Base-by-base conservation (phyloP, 1,140 invertebrate species). In the Trachelipus rathkii region DNA sequence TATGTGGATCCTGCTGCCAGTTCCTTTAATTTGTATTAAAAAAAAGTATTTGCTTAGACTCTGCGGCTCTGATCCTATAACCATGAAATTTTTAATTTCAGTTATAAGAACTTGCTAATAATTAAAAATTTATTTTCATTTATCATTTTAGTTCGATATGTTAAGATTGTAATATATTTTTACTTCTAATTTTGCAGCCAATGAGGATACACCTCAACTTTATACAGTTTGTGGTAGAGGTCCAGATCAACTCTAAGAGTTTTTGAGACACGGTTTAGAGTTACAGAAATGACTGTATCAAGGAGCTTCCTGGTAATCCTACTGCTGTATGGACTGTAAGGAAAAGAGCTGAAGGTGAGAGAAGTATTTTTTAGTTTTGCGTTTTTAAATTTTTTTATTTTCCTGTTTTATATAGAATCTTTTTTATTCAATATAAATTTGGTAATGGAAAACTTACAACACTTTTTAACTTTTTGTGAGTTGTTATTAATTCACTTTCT, bases 291-390 rank as follows among this genome's bases (percentile, higher is more conserved):
- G 98, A 98, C 82, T 98, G 97, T 82, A 96, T 99, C 4, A 99
- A 96, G 70, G 97, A 99, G 86, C 86, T 99, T 79, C 98, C 98
- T 13, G 97, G 97, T 85, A 99, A 97, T 85, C 98, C 98, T 10
- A 99, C 98, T 87, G 97, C 97, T 83, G 98, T 99, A 8, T 99
- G 98, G 98, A 99, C 98, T 45, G 97, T 99, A 0, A 97, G 98
- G 85, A 90, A 92, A 84, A 91, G 95, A 85, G 90, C 92, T 84
- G 97, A 99, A 88, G 96, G 95, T 96, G 50, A 15, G 50, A 60
- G 8, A 4, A 19, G 50, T 60, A 19, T 15, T 19, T 60, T 19
- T 19, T n/a, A n/a, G n/a, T n/a, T n/a, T n/a, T n/a, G n/a, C n/a
- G n/a, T n/a, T n/a, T n/a, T n/a, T n/a, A n/a, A n/a, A n/a, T n/a